phyloP scores from a whole-genome alignment of 2,888 invertebrate species.

The Macaria notata region DNA sequence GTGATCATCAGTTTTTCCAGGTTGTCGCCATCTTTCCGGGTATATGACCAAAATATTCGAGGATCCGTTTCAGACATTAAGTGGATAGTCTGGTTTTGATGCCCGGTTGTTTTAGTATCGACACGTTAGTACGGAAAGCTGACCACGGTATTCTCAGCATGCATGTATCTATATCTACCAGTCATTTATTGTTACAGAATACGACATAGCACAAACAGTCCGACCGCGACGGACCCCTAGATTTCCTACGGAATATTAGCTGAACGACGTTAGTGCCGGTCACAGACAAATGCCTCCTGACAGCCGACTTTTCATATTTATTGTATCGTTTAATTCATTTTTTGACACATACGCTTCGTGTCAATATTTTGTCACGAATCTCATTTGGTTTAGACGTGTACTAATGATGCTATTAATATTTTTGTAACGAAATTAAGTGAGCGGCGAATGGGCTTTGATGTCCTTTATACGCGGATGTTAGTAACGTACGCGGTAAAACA shows the following conservation, averaged over 20 bases:
- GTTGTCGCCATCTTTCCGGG: no score
- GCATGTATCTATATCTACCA: no score
- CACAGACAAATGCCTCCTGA: constrained; percentile 68
- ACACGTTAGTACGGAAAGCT: no score
- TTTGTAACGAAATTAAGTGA: constrained; percentile 72
- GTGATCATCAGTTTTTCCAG: no score
- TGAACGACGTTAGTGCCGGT: constrained; percentile 74
- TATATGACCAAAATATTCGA: no score
- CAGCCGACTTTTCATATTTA: constrained; percentile 62
- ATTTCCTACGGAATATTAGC: constrained; percentile 43
- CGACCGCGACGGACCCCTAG: constrained; percentile 46
- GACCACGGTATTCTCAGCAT: no score
- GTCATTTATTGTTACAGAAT: no score
- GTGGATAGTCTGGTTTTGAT: no score
- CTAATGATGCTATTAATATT: constrained; percentile 76
- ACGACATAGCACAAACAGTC: no score
- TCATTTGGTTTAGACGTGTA: constrained; percentile 68
- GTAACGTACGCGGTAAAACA: constrained; percentile 49
- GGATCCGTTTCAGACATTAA: no score
- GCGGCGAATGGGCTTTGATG: constrained; percentile 63
- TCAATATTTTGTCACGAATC: constrained; percentile 81
- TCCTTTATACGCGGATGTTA: constrained; percentile 51
- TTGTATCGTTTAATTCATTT: constrained; percentile 64
- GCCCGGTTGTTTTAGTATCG: no score
- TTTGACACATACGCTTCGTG: constrained; percentile 62